These are phyloP conservation scores for Sclerurus mexicanus DNA, from an alignment of 2,113 vertebrate genomes.

Conservation along the genomic window DNA sequence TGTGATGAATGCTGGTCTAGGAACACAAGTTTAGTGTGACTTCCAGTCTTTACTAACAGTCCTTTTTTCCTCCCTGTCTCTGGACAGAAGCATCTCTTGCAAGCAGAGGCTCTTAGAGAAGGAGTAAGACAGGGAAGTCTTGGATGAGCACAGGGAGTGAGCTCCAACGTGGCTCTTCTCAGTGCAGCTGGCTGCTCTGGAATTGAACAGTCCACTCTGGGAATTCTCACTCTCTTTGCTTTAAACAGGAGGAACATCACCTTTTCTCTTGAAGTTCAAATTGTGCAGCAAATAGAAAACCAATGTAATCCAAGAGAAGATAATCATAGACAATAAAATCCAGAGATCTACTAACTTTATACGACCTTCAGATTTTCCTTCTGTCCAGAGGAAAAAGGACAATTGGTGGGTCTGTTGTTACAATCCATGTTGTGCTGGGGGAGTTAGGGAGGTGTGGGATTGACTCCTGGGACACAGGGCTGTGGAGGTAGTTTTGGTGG, in stretches of 20 bases:
- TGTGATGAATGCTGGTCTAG: neutral
- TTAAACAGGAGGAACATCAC: neutral
- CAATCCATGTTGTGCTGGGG: fast-evolving
- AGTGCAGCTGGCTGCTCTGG: neutral
- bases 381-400: neutral
- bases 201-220: neutral
- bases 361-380: neutral
- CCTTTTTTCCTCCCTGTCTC: neutral
- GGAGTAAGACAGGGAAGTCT: neutral
- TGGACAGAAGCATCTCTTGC: neutral
- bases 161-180: neutral
- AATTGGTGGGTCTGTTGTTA: neutral
- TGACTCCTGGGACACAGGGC: neutral
- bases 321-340: neutral
- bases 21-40: neutral
- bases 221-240: neutral
- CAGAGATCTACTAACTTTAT: neutral
- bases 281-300: neutral
- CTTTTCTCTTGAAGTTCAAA: neutral
- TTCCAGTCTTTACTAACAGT: neutral
- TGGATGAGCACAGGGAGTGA: neutral
- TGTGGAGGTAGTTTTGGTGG: neutral
- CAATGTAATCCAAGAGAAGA: neutral
- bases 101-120: neutral
- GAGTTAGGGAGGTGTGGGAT: fast-evolving